phyloP scores from a whole-genome alignment of 2,888 invertebrate species.

The Aspidiotus rigidus region DNA sequence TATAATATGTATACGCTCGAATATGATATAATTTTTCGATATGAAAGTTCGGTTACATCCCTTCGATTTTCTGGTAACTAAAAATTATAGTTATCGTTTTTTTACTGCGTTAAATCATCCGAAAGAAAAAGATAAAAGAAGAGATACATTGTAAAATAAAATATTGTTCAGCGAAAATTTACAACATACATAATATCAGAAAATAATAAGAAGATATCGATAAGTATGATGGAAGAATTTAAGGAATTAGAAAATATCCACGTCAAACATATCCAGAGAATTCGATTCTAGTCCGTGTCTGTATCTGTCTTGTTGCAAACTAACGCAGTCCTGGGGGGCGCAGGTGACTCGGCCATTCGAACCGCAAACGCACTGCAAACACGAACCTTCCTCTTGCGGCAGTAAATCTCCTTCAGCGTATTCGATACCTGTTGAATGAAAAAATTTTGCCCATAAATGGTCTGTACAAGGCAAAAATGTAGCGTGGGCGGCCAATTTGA shows the following conservation, averaged over 20 bases:
- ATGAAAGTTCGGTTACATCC: too few species aligned
- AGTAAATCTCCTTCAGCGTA: constrained; percentile 57
- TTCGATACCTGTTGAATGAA: constrained; percentile 37
- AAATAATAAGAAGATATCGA: constrained; percentile 22
- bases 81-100: too few species aligned
- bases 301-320: constrained; percentile 38
- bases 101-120: too few species aligned
- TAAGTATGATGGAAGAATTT: neutral
- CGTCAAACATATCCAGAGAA: constrained; percentile 41
- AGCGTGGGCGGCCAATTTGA: too few species aligned
- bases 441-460: neutral
- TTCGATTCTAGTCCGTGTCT: constrained; percentile 38
- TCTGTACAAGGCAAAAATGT: too few species aligned
- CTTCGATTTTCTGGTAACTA: too few species aligned
- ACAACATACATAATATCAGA: constrained; percentile 5
- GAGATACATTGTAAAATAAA: too few species aligned
- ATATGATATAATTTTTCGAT: too few species aligned
- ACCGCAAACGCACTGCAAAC: constrained; percentile 59
- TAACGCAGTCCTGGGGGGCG: constrained; percentile 39
- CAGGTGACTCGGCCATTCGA: constrained; percentile 44
- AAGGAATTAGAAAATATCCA: constrained; percentile 39
- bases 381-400: constrained; percentile 61
- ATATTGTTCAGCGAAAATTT: too few species aligned
- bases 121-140: too few species aligned
- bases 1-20: too few species aligned